phyloP scores from a whole-genome alignment of 2,888 invertebrate genomes.

The Xestobium rufovillosum region DNA sequence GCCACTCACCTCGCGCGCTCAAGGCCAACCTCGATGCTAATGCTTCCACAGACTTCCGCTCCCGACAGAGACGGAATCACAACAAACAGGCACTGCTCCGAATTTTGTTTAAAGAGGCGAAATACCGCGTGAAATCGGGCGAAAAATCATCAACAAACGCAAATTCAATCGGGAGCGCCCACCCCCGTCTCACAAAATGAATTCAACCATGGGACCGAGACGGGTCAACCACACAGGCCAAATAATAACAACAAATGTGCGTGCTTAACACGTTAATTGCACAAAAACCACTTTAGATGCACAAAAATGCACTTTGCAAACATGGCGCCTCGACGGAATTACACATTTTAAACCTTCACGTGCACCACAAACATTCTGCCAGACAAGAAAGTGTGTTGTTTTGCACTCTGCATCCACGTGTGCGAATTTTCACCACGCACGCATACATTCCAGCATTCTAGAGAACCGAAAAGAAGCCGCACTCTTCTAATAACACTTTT shows the following conservation, averaged over 20 bases:
- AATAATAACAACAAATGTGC: conserved; percentile 69
- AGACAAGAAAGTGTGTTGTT: conserved; percentile 4
- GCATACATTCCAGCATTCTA: neutral
- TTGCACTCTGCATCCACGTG: conserved; percentile 11
- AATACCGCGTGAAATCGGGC: no score
- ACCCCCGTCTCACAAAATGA: conserved; percentile 43
- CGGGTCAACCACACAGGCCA: conserved; percentile 54
- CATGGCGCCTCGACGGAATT: conserved; percentile 17
- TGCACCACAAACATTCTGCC: conserved; percentile 9
- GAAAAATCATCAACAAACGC: no score
- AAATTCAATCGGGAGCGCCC: no score
- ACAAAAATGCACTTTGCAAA: conserved; percentile 13
- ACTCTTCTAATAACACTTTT: no score
- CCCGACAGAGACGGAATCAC: conserved; percentile 37
- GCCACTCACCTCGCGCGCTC: conserved; percentile 42
- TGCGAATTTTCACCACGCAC: conserved; percentile 7
- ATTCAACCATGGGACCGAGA: conserved; percentile 44
- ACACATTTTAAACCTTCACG: conserved; percentile 22
- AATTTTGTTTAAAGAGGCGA: no score
- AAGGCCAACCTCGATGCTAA: conserved; percentile 40
- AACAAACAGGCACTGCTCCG: conserved; percentile 38
- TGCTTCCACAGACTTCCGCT: conserved; percentile 36
- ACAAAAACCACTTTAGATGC: conserved; percentile 14
- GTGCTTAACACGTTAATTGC: conserved; percentile 46
- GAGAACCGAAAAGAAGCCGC: no score